Evolutionary conservation across 2,888 invertebrate genomes (phyloP).

Genomic region (Epirrita christyi): DNA sequence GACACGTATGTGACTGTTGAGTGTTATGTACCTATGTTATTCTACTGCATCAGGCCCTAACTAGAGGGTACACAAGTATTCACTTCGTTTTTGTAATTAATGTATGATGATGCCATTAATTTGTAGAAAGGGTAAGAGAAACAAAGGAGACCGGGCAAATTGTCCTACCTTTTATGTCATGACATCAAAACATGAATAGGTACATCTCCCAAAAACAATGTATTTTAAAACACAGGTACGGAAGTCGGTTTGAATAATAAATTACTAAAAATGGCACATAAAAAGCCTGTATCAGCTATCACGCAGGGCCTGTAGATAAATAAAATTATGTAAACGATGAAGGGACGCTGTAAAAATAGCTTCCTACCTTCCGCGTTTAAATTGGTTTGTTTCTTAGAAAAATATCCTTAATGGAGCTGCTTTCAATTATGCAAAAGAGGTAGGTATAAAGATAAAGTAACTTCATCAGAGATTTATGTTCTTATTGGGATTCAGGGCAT

Average conservation of each 20-base stretch:
- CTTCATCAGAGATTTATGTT: background rate
- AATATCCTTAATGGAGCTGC: constrained; percentile 13
- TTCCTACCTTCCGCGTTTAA: constrained; percentile 22
- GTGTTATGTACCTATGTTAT: no score
- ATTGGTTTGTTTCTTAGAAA: constrained; percentile 28
- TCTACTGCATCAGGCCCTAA: no score
- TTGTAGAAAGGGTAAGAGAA: background rate
- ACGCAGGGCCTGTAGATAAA: constrained; percentile 36
- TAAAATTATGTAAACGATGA: constrained; percentile 40
- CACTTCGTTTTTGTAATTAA: constrained; percentile 8
- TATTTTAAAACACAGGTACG: constrained; percentile 13
- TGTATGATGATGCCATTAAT: constrained; percentile 12
- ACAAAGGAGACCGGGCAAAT: background rate
- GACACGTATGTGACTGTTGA: no score
- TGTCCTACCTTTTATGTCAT: constrained; percentile 14
- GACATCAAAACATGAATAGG: constrained; percentile 11
- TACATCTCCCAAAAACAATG: constrained; percentile 14
- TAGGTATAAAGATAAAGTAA: constrained; percentile 2
- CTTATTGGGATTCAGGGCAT: background rate
- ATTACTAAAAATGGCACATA: constrained; percentile 33
- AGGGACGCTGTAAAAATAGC: constrained; percentile 31
- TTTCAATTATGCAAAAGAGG: constrained; percentile 20
- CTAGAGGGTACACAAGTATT: no score
- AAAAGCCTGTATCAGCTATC: constrained; percentile 35
- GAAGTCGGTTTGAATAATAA: constrained; percentile 33